Evolutionary conservation across 2,797 vertebrate genomes (phyloP).

Genomic region (Ptychobarbus kaznakovi): DNA sequence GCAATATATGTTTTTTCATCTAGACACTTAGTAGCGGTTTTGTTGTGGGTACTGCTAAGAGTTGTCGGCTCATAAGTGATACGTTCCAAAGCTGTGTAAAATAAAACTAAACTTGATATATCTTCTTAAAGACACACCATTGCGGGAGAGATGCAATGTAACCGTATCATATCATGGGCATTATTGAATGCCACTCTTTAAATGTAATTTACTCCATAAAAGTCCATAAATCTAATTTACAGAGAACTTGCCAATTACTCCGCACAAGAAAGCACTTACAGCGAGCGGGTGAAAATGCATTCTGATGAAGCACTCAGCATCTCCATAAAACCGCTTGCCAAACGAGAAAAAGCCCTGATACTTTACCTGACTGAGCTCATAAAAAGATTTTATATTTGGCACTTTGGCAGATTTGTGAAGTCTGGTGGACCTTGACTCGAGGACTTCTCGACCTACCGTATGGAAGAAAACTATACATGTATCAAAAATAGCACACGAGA

Average conservation of each 20-base stretch:
- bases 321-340: constrained; percentile 51
- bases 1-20: not conserved
- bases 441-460: constrained; percentile 14
- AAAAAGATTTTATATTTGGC: constrained; percentile 45
- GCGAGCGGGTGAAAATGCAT: constrained; percentile 34
- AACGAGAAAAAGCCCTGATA: constrained; percentile 26
- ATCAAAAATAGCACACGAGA: not conserved
- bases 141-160: constrained; percentile 20
- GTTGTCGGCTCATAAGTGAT: constrained; percentile 39
- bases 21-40: constrained; percentile 31
- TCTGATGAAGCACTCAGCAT: constrained; percentile 46
- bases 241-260: constrained; percentile 51
- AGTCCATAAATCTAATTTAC: constrained; percentile 56
- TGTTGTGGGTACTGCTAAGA: constrained; percentile 2
- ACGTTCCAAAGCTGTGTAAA: constrained; percentile 37
- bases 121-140: constrained; percentile 39
- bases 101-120: constrained; percentile 41
- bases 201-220: constrained; percentile 54
- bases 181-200: constrained; percentile 47
- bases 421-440: constrained; percentile 7
- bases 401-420: constrained; percentile 41
- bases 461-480: not conserved
- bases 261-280: constrained; percentile 37
- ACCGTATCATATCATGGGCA: constrained; percentile 23
- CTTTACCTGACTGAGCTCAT: constrained; percentile 41